A percentile compares a stretch with the other conserved stretches of the same genome.
Evolutionary conservation across 2,113 vertebrate genomes (phyloP).

Genomic region (Phrynosoma platyrhinos): DNA sequence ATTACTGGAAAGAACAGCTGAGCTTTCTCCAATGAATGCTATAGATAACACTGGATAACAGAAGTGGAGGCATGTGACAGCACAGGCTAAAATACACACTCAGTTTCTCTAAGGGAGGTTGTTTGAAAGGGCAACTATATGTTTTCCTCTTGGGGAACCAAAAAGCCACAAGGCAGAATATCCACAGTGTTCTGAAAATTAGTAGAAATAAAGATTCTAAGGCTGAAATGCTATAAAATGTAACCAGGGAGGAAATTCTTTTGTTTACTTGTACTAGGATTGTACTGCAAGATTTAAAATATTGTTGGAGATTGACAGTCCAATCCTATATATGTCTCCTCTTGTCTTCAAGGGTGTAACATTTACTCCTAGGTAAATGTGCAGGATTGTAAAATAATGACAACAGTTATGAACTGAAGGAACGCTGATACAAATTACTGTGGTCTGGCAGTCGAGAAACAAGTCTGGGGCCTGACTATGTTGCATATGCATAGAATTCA

Average conservation of each 20-base stretch:
- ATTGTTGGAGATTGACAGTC: not conserved
- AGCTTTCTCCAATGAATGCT: slow-evolving; percentile 63
- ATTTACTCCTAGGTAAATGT: not conserved
- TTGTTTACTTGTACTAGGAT: not conserved
- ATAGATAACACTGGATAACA: slow-evolving; percentile 59
- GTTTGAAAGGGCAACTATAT: slow-evolving; percentile 26
- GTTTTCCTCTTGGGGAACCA: not conserved
- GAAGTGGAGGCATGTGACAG: slow-evolving; percentile 46
- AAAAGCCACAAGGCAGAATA: not conserved
- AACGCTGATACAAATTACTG: no score
- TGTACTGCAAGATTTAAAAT: not conserved
- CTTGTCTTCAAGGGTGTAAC: not conserved
- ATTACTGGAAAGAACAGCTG: slow-evolving; percentile 61
- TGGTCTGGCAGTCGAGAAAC: no score
- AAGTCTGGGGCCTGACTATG: no score
- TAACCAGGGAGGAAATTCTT: not conserved
- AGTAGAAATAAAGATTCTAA: not conserved
- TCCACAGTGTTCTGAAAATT: not conserved
- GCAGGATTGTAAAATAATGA: no score
- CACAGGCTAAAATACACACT: slow-evolving; percentile 53
- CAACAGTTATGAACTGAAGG: no score
- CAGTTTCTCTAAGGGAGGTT: slow-evolving; percentile 35
- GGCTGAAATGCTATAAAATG: not conserved
- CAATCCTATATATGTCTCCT: not conserved
- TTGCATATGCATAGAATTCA: no score